phyloP scores from a whole-genome alignment of 2,888 invertebrate genomes.

The Hyposoter didymator region DNA sequence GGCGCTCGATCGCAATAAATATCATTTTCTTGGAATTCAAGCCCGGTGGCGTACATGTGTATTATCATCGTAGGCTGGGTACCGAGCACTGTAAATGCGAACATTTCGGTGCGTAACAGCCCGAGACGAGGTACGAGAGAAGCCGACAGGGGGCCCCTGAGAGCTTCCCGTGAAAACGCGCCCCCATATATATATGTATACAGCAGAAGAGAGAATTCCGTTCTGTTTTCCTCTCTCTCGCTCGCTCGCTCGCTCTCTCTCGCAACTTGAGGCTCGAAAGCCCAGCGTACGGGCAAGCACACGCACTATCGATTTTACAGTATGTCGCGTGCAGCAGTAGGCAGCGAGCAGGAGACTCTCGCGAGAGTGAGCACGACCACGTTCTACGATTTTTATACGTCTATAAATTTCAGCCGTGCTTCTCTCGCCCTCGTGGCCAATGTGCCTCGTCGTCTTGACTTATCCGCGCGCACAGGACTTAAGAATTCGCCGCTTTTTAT shows the following conservation, averaged over 20 bases:
- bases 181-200: conserved; percentile 33
- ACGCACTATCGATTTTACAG: conserved; percentile 69
- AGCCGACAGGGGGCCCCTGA: conserved; percentile 48
- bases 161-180: conserved; percentile 65
- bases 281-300: conserved; percentile 55
- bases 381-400: conserved; percentile 66
- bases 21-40: conserved; percentile 12
- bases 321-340: conserved; percentile 66
- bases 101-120: conserved; percentile 59
- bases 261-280: conserved; percentile 62
- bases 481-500: conserved; percentile 61
- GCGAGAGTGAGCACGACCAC: conserved; percentile 58
- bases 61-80: conserved; percentile 10
- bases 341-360: conserved; percentile 35
- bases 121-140: conserved; percentile 62
- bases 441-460: conserved; percentile 51
- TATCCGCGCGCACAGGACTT: conserved; percentile 59
- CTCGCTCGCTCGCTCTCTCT: conserved; percentile 63
- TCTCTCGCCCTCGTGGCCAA: conserved; percentile 45
- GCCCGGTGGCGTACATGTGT: background rate
- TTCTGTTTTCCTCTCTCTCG: conserved; percentile 40
- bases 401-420: conserved; percentile 65
- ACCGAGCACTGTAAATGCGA: conserved; percentile 44
- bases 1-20: background rate
- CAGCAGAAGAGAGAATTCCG: conserved; percentile 8